Conservation (phyloP, 2,797 vertebrate genomes). For the Melanogrammus aeglefinus region DNA sequence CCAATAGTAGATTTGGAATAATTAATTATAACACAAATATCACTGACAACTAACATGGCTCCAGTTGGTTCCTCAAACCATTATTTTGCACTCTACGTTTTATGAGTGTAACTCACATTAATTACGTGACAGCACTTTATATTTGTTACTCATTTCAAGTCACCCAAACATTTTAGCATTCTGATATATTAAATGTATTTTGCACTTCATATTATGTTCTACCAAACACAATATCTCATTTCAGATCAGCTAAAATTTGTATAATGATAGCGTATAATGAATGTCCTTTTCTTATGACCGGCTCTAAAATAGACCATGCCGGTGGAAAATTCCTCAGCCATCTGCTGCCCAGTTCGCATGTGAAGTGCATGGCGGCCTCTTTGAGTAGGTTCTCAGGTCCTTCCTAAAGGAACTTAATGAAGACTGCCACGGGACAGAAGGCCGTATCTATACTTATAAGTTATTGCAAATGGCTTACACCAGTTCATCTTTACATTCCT, state of each 20-base stretch:
- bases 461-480: background rate
- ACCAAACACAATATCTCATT: background rate
- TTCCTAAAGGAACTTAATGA: background rate
- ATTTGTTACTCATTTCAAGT: background rate
- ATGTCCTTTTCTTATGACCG: background rate
- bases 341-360: background rate
- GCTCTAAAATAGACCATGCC: background rate
- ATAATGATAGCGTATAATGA: background rate
- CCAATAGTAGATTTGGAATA: no score
- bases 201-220: background rate
- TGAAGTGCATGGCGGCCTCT: background rate
- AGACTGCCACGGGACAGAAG: background rate
- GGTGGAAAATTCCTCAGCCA: background rate
- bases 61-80: no score
- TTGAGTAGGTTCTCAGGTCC: background rate
- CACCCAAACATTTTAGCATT: background rate
- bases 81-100: no score
- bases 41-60: no score
- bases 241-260: background rate
- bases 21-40: no score
- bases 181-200: background rate
- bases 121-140: background rate
- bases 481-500: background rate
- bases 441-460: background rate
- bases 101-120: no score